Conservation (phyloP, 2,797 vertebrate genomes). For the Holocentrus rufus region DNA sequence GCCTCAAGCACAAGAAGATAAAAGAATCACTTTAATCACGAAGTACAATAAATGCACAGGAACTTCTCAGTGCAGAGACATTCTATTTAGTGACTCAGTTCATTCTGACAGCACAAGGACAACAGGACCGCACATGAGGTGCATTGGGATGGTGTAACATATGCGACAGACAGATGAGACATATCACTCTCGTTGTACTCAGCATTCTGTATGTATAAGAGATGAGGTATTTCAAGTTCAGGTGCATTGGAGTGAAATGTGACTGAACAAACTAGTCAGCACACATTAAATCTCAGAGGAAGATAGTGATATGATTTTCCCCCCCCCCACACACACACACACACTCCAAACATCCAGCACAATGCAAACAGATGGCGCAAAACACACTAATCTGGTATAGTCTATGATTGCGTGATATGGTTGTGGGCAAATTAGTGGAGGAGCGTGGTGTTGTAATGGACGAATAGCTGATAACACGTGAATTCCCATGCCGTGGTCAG, state of each 20-base stretch:
- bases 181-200: not conserved
- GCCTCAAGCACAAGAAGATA: not conserved
- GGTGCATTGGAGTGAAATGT: not conserved
- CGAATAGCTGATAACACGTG: not conserved
- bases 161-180: not conserved
- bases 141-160: too few species aligned
- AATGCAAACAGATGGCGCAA: not conserved
- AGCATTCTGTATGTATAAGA: not conserved
- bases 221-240: not conserved
- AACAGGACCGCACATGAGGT: too few species aligned
- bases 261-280: not conserved
- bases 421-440: not conserved
- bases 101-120: too few species aligned
- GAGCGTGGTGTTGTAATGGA: not conserved
- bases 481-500: constrained; percentile 4
- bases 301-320: too few species aligned
- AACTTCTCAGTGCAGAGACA: not conserved
- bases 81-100: too few species aligned
- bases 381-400: not conserved
- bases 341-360: not conserved
- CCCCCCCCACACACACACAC: too few species aligned
- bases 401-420: not conserved
- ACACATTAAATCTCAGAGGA: too few species aligned
- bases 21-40: not conserved
- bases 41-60: not conserved